A percentile compares a stretch with the other conserved stretches of the same genome.
phyloP scores from a whole-genome alignment of 2,113 vertebrate species.

The Uropsilus gracilis region DNA sequence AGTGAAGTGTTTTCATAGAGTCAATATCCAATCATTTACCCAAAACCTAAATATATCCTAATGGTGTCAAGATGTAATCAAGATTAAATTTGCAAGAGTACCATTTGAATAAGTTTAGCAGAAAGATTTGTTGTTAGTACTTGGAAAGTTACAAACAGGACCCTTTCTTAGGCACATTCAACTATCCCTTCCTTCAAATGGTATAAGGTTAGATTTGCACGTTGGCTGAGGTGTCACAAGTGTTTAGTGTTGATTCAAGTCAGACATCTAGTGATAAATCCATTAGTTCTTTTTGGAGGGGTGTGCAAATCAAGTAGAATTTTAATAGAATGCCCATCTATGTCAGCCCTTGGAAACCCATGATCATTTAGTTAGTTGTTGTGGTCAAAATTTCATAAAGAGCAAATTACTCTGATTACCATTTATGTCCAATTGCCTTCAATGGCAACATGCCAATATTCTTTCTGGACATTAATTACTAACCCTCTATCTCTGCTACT shows the following conservation, averaged over 20 bases:
- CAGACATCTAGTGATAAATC: background rate
- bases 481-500: background rate
- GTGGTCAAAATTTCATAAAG: background rate
- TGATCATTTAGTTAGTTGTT: background rate
- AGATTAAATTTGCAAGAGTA: background rate
- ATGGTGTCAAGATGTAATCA: background rate
- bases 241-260: background rate
- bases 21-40: background rate
- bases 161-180: background rate
- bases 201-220: background rate
- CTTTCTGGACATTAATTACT: background rate
- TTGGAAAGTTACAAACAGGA: background rate
- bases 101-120: background rate
- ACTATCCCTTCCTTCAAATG: background rate
- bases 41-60: background rate
- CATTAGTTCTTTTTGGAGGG: background rate
- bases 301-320: background rate
- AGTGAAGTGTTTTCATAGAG: background rate
- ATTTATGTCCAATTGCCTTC: background rate
- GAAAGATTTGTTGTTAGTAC: background rate
- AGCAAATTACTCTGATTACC: slow-evolving; percentile 36
- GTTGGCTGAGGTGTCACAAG: background rate
- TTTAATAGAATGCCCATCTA: background rate
- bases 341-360: background rate
- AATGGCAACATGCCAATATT: background rate